These are phyloP conservation scores for Drosophila pallidifrons DNA, from an alignment of 1,140 invertebrate genomes.

Conservation along the genomic window DNA sequence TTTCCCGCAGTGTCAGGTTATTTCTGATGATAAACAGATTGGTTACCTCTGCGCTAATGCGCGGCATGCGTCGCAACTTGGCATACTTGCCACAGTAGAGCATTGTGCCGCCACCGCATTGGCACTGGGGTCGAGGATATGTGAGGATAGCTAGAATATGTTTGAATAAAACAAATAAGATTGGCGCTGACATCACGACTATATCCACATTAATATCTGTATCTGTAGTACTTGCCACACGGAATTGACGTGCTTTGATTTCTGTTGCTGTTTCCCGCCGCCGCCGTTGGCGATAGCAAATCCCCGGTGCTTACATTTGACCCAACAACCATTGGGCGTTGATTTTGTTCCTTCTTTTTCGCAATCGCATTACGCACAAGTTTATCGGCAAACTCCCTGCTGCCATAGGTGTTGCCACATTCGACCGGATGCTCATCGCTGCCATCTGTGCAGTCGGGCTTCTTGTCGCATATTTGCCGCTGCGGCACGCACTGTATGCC, in stretches of 20 bases:
- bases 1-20: conserved; percentile 64
- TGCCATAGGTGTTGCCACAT: conserved; percentile 81
- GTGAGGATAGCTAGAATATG: conserved; percentile 62
- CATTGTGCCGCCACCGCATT: conserved; percentile 60
- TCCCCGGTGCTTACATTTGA: conserved; percentile 53
- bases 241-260: conserved; percentile 41
- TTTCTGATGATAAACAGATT: conserved; percentile 71
- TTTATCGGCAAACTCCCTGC: conserved; percentile 77
- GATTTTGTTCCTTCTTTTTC: conserved; percentile 59
- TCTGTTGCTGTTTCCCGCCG: conserved; percentile 8
- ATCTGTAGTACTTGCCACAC: conserved; percentile 61
- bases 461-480: conserved; percentile 88
- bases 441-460: conserved; percentile 89
- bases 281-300: conserved; percentile 27
- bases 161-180: background rate
- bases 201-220: conserved; percentile 25
- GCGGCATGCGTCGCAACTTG: conserved; percentile 61
- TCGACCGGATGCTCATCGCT: conserved; percentile 87
- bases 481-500: conserved; percentile 89
- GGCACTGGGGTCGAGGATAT: conserved; percentile 71
- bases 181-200: background rate
- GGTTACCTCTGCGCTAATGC: conserved; percentile 71
- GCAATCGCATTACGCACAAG: conserved; percentile 78
- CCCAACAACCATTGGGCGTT: conserved; percentile 24
- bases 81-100: conserved; percentile 71